These are phyloP conservation scores for Anoplopoma fimbria DNA, from an alignment of 2,113 vertebrate species.

Conservation along the genomic window DNA sequence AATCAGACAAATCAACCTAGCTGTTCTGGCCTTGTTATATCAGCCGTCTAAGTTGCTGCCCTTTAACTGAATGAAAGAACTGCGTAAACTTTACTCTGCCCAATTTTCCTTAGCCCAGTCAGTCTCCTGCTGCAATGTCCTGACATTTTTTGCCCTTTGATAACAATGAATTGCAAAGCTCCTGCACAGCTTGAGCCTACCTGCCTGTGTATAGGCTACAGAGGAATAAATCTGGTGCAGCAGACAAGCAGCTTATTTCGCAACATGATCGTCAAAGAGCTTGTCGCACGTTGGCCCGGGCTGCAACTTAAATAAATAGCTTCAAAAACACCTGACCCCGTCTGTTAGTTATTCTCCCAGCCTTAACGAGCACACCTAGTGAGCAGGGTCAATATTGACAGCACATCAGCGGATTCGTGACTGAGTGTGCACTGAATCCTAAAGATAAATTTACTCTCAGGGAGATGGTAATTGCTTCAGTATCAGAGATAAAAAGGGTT, in stretches of 20 bases:
- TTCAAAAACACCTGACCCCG: slow-evolving; percentile 7
- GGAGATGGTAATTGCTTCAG: slow-evolving; percentile 44
- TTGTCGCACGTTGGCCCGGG: neutral
- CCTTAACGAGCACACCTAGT: neutral
- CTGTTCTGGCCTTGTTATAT: neutral
- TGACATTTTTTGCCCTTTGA: slow-evolving; percentile 29
- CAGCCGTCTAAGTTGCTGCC: neutral
- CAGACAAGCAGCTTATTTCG: slow-evolving; percentile 13
- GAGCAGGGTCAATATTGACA: slow-evolving; percentile 59
- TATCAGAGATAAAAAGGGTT: slow-evolving; percentile 56
- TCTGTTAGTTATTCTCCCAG: slow-evolving; percentile 1
- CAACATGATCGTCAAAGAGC: neutral
- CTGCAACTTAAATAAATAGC: slow-evolving; percentile 25
- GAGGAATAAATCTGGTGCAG: neutral
- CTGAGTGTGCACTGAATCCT: slow-evolving; percentile 36
- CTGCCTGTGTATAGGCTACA: neutral
- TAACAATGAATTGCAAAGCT: slow-evolving; percentile 2
- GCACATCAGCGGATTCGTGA: slow-evolving; percentile 54
- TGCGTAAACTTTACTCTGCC: neutral
- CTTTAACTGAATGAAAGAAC: neutral
- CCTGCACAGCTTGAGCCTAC: slow-evolving; percentile 7
- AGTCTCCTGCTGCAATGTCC: neutral
- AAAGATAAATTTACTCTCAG: slow-evolving; percentile 60
- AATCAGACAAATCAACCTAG: neutral
- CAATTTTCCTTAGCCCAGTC: neutral